Percentiles rank a stretch among this genome's conserved stretches.
These are phyloP conservation scores for Coluber constrictor DNA, from an alignment of 2,797 vertebrate genomes.

Conservation along the genomic window DNA sequence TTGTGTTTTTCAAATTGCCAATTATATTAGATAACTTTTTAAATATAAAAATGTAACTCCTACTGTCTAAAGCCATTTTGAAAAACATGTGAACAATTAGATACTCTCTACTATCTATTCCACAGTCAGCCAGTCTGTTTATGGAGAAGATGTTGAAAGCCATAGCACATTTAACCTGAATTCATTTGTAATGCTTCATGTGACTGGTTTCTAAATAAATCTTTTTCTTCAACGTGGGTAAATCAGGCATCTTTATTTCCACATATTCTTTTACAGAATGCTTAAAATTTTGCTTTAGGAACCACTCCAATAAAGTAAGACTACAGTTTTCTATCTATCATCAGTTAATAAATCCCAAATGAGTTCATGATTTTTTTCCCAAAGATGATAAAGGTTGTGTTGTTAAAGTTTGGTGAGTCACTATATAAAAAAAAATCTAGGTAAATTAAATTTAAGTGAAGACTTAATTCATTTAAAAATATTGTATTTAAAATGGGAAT, in stretches of 20 bases:
- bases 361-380: not conserved
- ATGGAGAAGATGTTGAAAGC: not conserved
- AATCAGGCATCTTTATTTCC: not conserved
- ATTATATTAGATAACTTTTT: not conserved
- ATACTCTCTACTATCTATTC: not conserved
- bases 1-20: conserved; percentile 14
- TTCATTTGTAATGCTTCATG: not conserved
- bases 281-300: not conserved
- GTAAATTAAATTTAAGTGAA: not conserved
- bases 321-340: not conserved
- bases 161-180: not conserved
- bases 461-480: not conserved
- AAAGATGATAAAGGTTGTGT: not conserved
- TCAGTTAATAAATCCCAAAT: not conserved
- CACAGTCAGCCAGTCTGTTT: not conserved
- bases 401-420: not conserved
- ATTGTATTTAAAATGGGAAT: not conserved
- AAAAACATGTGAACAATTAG: not conserved
- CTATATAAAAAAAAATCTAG: not conserved
- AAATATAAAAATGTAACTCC: not conserved
- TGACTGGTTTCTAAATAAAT: not conserved
- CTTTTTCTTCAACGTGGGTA: not conserved
- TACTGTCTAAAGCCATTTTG: not conserved
- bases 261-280: not conserved
- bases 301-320: not conserved